Percentiles rank a stretch among this genome's conserved stretches.
These are phyloP conservation scores for Morelia viridis DNA, from an alignment of 2,797 vertebrate species.

Conservation along the genomic window DNA sequence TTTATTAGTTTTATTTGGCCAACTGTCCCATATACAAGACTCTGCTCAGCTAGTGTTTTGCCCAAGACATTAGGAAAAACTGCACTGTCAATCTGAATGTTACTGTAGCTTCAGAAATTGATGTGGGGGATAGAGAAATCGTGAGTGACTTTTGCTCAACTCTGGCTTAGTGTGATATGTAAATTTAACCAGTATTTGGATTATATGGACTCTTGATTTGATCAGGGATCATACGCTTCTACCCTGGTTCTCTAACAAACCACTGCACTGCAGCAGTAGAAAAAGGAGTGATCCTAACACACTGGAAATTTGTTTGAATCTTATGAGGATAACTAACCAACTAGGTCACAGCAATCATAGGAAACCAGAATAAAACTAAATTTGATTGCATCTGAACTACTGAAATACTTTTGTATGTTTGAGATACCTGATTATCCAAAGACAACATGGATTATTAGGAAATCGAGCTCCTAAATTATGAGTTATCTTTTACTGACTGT, in stretches of 20 bases:
- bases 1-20: neutral
- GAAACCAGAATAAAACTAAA: constrained; percentile 47
- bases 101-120: neutral
- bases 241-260: neutral
- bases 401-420: constrained; percentile 63
- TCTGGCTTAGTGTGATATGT: neutral
- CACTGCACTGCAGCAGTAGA: neutral
- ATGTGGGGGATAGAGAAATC: neutral
- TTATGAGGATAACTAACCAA: neutral
- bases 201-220: neutral
- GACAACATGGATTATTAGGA: constrained; percentile 72
- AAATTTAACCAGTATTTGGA: neutral
- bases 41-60: neutral
- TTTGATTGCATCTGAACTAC: constrained; percentile 64
- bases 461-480: constrained; percentile 64
- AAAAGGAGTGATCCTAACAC: too few relatives aligned
- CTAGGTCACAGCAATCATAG: constrained; percentile 41
- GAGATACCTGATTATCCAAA: constrained; percentile 64
- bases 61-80: neutral
- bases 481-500: neutral
- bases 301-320: neutral
- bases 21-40: neutral
- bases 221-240: too few relatives aligned
- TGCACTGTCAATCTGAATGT: neutral
- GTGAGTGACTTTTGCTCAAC: neutral